Conservation (phyloP, 2,888 invertebrate species). For the Limnephilus rhombicus region DNA sequence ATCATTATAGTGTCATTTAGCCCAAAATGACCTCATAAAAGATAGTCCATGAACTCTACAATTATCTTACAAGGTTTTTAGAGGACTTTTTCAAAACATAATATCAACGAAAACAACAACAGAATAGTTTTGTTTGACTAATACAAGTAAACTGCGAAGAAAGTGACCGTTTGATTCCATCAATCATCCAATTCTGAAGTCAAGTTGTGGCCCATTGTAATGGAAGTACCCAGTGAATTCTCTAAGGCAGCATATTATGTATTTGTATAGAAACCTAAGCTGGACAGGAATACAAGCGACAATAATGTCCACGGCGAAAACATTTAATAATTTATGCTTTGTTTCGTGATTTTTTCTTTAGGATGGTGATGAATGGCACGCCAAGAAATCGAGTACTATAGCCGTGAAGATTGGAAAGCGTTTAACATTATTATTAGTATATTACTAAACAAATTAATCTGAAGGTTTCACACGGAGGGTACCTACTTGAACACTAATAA, state of each 20-base stretch:
- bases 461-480: not conserved
- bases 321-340: not conserved
- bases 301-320: not conserved
- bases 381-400: not conserved
- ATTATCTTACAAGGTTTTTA: not conserved
- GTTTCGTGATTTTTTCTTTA: constrained; percentile 39
- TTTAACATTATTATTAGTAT: not conserved
- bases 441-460: not conserved
- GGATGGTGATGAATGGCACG: constrained; percentile 14
- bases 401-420: constrained; percentile 35
- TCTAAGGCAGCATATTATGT: not conserved
- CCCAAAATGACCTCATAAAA: too few relatives aligned
- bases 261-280: not conserved
- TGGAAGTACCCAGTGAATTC: not conserved
- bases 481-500: not conserved
- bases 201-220: not conserved
- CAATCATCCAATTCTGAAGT: not conserved
- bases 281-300: not conserved
- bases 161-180: not conserved
- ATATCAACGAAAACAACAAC: not conserved
- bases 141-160: not conserved
- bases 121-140: not conserved
- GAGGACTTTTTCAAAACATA: not conserved
- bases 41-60: too few relatives aligned
- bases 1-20: not conserved